Evolutionary conservation across 2,797 vertebrate species (phyloP), one percentile per base, ranked within the genome.

Genomic region (Australoheros facetus): DNA sequence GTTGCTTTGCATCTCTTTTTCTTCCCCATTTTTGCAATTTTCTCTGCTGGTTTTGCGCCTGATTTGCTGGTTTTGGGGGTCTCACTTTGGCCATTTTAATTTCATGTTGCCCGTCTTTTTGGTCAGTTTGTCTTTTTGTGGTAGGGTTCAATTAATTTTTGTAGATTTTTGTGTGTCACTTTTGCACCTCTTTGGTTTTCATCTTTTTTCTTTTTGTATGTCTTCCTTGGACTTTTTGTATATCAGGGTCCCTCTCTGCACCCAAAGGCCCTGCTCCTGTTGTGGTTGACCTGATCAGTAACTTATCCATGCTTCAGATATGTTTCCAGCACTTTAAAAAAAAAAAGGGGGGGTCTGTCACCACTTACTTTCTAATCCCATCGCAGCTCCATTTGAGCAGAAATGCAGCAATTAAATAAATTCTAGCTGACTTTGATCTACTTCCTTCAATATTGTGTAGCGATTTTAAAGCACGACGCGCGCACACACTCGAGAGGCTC

Each of bases 401-500:
- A 78, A 81, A 56, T 11, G n/a, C n/a, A 37, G 57, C 56, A 82
- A 82, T 64, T 64, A 76, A 80, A 82, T 64, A 5, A 26, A 84
- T 84, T 85, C 66, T 4, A 5, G 2, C 32, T 3, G 26, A 79
- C 69, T 85, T 82, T 79, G 71, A 81, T 85, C 84, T 57, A 5
- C 57, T 77, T 82, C 70, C 8, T 78, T 78, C 62, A 73, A 30
- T 57, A 55, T 14, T 80, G 72, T 28, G 32, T 70, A 23, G 58
- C n/a, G 23, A 73, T 79, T 79, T 84, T 2, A 56, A 75, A 81
- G 45, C 62, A 51, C 1, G 11, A 12, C 42, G 17, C 62, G 17
- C 66, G 45, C 34, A 6, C 19, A 53, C 56, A 42, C 42, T 28
- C 3, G 32, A 37, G 45, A 75, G 56, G 30, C 57, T 75, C 39